Evolutionary conservation across 2,888 invertebrate species (phyloP), one percentile per base, ranked within the genome.

Genomic region (Apotomis turbidana): DNA sequence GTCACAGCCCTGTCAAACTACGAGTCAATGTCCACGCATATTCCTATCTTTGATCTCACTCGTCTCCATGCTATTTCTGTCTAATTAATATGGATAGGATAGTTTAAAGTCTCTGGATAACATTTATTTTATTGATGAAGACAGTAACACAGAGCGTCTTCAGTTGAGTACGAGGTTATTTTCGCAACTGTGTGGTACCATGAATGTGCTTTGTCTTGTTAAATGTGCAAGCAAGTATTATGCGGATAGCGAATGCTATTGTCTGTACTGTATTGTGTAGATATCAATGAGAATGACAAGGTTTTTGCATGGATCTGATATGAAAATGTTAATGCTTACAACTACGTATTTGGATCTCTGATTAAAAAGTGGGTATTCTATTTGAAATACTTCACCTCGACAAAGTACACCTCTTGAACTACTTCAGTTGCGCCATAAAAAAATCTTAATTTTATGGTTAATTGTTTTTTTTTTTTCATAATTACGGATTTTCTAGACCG

Each of bases 21-120:
- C 66, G 36, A 64, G 60, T 62, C 72, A 72, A 71, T 58, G 68
- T 64, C 57, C 60, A 54, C 38, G 54, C 61, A 49, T 60, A 66
- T 60, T 58, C 38, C 59, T 44, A 64, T 60, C 73, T 64, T 73
- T 64, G 69, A 55, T 73, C 69, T 70, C 44, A 55, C 46, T 58
- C 13, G 62, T 46, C 58, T 54, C 13, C 27, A 38, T 51, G 60
- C 71, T 71, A 68, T 68, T 71, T 71, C 57, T 67, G 67, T 57
- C 41, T 36, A 68, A 67, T 71, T 71, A 66, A 66, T 67, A 66
- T 41, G 49, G 60, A 38, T 46, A 58, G 55, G 61, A 3, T 55
- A 54, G 46, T 36, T n/a, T n/a, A n/a, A n/a, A 15, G 44, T 70
- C 51, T 57, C 51, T 61, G 15, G 36, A 54, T 5, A 13, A 5